A percentile compares a stretch with the other conserved stretches of the same genome.
Conservation (phyloP, 2,797 vertebrate species). For the Gambusia yucatana region DNA sequence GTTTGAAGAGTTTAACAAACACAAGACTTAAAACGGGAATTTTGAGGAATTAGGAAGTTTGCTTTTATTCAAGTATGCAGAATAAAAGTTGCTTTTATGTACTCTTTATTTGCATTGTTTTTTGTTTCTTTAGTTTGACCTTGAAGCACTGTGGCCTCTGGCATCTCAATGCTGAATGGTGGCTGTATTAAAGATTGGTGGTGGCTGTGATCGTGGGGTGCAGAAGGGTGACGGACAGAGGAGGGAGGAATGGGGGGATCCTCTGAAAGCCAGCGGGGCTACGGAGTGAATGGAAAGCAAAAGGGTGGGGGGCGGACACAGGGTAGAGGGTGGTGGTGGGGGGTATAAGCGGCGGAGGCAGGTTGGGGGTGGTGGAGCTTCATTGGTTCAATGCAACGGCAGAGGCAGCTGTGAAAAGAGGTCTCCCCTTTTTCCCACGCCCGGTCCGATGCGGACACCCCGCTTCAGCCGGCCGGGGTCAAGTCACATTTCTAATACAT, state of each 20-base stretch:
- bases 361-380: slow-evolving; percentile 74
- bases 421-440: slow-evolving; percentile 95
- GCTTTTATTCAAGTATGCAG: background rate
- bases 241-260: slow-evolving; percentile 66
- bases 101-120: slow-evolving; percentile 15
- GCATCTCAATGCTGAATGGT: slow-evolving; percentile 85
- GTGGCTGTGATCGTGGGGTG: slow-evolving; percentile 58
- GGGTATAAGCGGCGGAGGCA: slow-evolving; percentile 60
- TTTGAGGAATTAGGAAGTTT: slow-evolving; percentile 2
- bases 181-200: slow-evolving; percentile 73
- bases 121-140: slow-evolving; percentile 29
- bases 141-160: slow-evolving; percentile 70
- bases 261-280: slow-evolving; percentile 84
- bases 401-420: slow-evolving; percentile 93
- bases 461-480: slow-evolving; percentile 87
- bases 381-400: slow-evolving; percentile 89
- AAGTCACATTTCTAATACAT: slow-evolving; percentile 89
- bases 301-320: slow-evolving; percentile 44
- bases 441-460: slow-evolving; percentile 82
- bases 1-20: slow-evolving; percentile 21
- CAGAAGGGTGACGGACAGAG: slow-evolving; percentile 74
- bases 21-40: background rate
- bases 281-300: slow-evolving; percentile 81
- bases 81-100: background rate
- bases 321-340: slow-evolving; percentile 49